Base-by-base conservation (phyloP, 2,888 invertebrate genomes). In the Cecidostiba fungosa region DNA sequence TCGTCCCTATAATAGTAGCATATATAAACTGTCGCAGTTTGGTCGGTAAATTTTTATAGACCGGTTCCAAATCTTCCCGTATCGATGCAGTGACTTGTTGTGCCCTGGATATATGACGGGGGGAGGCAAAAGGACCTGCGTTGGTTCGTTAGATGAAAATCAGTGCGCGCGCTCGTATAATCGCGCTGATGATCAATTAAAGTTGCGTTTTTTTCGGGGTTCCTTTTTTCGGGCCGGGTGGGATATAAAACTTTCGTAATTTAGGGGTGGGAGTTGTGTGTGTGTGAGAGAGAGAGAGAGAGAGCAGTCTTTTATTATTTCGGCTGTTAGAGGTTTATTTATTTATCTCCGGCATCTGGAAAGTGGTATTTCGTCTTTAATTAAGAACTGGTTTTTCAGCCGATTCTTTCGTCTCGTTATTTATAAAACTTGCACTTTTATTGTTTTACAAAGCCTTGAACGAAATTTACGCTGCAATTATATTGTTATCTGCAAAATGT, bases 141-240 rank as follows among this genome's bases (percentile, higher is more conserved):
- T 6, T 32, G 39, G 83, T 54, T 72, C 79, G 70, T 79, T 79
- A 72, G 72, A 83, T 78, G 77, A 50, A 73, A 73, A 83, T 78
- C 83, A 43, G 10, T 26, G 69, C 50, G 54, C 59, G 50, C 66
- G 70, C 73, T 78, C 84, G 72, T 84, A 76, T 54, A 69, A 77
- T 80, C 77, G 54, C 36, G 32, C 39, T 62, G 84, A 74, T 74
- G 78, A 79, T 84, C 59, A 59, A 80, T 85, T 77, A 72, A 43
- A 19, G 69, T 16, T 36, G 59, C 39, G 14, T 50, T 59, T 59
- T 72, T 77, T 54, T 5, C 3, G 72, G n/a, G 43, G 16, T 47
- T 39, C 54, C 23, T 79, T 72, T 36, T 66, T 43, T 29, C 23
- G 14, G 50, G n/a, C 8, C 16, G 23, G 39, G 12, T 3, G 36